phyloP scores from a whole-genome alignment of 2,797 vertebrate genomes.

The Austrolebias charrua region DNA sequence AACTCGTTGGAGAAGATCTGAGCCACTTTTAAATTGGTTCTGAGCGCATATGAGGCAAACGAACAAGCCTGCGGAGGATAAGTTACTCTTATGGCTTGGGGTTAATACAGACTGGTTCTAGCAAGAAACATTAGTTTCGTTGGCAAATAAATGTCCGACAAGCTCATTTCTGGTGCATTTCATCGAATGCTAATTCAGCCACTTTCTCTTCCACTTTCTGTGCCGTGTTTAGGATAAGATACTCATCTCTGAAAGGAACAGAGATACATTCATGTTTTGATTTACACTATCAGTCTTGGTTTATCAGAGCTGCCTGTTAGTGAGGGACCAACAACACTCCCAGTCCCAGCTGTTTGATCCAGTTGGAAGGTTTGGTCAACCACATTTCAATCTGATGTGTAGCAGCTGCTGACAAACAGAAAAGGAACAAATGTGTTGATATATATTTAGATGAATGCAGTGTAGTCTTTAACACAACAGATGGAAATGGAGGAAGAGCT shows the following conservation, averaged over 20 bases:
- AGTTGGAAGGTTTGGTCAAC: no score
- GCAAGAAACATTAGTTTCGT: constrained; percentile 43
- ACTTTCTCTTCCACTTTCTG: constrained; percentile 22
- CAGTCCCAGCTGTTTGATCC: no score
- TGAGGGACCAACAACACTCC: no score
- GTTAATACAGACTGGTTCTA: constrained; percentile 32
- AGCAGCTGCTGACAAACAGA: no score
- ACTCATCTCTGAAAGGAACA: not conserved
- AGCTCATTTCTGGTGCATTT: constrained; percentile 59
- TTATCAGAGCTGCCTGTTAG: no score
- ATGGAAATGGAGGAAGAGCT: no score
- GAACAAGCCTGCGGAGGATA: constrained; percentile 32
- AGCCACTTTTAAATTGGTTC: constrained; percentile 64
- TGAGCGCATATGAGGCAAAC: constrained; percentile 48
- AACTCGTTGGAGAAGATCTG: constrained; percentile 41
- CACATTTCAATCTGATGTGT: no score
- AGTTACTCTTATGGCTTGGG: constrained; percentile 43
- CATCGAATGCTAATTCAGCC: constrained; percentile 51
- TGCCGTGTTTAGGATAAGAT: constrained; percentile 13
- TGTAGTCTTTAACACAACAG: no score
- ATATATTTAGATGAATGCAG: no score
- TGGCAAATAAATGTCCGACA: constrained; percentile 40
- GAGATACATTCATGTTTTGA: not conserved
- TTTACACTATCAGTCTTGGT: not conserved
- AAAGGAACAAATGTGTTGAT: no score